Evolutionary conservation across 2,797 vertebrate genomes (phyloP).

Genomic region (Loriculus beryllinus): DNA sequence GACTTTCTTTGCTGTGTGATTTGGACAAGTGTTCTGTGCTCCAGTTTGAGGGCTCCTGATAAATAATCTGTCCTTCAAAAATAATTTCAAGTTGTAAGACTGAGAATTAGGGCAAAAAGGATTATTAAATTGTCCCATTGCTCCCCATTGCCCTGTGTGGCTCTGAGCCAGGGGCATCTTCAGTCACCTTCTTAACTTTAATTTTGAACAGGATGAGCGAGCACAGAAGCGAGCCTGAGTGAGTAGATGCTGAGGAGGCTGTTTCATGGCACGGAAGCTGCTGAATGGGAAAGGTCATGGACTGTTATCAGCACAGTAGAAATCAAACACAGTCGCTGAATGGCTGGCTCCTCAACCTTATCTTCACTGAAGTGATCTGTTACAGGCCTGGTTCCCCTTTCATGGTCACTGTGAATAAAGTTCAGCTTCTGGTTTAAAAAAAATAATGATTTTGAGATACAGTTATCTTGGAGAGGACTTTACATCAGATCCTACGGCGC

Average conservation of each 20-base stretch:
- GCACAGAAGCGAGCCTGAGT: constrained; percentile 31
- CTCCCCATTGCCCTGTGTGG: not conserved
- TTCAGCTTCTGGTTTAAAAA: not conserved
- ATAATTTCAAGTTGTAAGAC: not conserved
- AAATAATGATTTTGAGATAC: not conserved
- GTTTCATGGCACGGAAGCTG: not conserved
- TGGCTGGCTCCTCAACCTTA: not conserved
- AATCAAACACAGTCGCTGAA: not conserved
- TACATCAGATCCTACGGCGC: not conserved
- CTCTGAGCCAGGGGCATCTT: not conserved
- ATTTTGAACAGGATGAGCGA: constrained; percentile 37
- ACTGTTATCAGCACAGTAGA: not conserved
- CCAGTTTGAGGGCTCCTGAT: not conserved
- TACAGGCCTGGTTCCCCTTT: not conserved
- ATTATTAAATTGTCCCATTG: not conserved
- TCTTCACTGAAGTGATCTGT: accelerated
- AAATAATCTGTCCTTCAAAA: not conserved
- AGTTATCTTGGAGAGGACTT: not conserved
- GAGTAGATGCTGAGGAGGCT: not conserved
- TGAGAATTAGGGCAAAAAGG: not conserved
- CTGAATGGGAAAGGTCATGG: not conserved
- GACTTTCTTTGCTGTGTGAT: not conserved
- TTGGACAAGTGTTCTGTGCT: not conserved
- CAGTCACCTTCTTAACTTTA: constrained; percentile 2
- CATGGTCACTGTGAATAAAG: not conserved